phyloP scores from a whole-genome alignment of 2,888 invertebrate genomes.

The Ormyrus rosae region DNA sequence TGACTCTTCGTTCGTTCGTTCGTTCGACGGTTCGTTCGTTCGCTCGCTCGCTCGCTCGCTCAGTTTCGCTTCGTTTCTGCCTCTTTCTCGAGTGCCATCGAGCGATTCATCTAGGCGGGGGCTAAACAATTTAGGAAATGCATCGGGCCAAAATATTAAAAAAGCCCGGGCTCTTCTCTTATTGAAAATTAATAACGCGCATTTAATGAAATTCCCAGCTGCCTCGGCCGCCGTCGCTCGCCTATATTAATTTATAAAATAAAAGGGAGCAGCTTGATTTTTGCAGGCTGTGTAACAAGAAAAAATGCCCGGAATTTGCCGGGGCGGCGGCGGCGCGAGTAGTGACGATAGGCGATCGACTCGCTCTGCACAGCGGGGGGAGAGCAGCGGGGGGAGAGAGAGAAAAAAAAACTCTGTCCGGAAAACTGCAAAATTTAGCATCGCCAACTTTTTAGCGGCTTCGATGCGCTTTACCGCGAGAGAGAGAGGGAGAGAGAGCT shows the following conservation, averaged over 20 bases:
- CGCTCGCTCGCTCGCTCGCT: slow-evolving; percentile 44
- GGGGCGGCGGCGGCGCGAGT: not conserved
- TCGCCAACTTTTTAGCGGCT: slow-evolving; percentile 36
- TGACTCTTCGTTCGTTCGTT: slow-evolving; percentile 59
- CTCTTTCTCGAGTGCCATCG: slow-evolving; percentile 69
- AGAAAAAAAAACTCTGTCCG: not conserved
- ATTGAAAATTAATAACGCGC: slow-evolving; percentile 45
- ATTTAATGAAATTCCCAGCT: slow-evolving; percentile 42
- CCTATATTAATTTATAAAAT: slow-evolving; percentile 22
- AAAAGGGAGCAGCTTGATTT: not conserved
- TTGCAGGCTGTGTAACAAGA: not conserved
- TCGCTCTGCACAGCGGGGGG: not conserved
- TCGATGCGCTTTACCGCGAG: slow-evolving; percentile 15
- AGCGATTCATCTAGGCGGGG: slow-evolving; percentile 55
- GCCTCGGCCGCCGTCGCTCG: not conserved
- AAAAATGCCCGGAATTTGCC: not conserved
- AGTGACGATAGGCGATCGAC: no score
- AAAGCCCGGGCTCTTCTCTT: slow-evolving; percentile 5
- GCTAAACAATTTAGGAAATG: slow-evolving; percentile 43
- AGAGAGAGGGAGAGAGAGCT: no score
- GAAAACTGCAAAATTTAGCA: slow-evolving; percentile 32
- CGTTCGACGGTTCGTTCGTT: slow-evolving; percentile 20
- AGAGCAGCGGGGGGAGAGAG: not conserved
- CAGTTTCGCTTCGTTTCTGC: slow-evolving; percentile 50
- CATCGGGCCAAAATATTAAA: slow-evolving; percentile 35